Base-by-base conservation (phyloP, 2,797 vertebrate species). In the Merluccius polli region DNA sequence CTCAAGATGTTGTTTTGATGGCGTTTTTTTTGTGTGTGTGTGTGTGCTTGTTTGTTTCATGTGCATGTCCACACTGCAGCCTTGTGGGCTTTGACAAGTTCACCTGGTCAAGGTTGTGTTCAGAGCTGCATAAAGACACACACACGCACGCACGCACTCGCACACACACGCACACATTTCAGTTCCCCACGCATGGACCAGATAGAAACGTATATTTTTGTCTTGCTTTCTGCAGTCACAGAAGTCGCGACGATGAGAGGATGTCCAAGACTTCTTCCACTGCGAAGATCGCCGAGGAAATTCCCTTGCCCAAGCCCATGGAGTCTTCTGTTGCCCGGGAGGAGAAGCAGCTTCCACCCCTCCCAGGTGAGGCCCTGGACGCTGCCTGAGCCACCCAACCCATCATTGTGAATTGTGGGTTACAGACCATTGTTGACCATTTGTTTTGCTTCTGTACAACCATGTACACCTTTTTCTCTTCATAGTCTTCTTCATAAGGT, bases 241-340 rank as follows among this genome's bases (percentile, higher is more conserved):
- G 96, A 92, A 98, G 95, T 93, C 95, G 95, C 87, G 97, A 99
- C 44, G 97, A 98, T 8, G 97, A 99, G 74, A 93, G 94, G 83
- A 81, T 93, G 82, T 93, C 95, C 4, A 99, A 99, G 85, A 91
- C 94, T 0, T 94, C 95, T 83, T 93, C 95, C 15, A 95, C 97
- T 67, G 92, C 95, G 48, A 99, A 97, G 92, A 94, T 94, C 30
- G 65, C 86, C 1, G 97, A 98, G 83, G 97, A 98, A 72, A 76
- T 88, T 63, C 83, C 90, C 72, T 80, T 93, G 76, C 90, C 94
- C 81, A 97, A 97, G 93, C 87, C 90, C 1, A 84, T 92, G 81
- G 98, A 98, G 84, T 93, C 97, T 27, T 85, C 92, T 18, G 73
- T 90, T 35, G 86, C 88, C 0, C 95, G 96, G 88, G 94, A 95